Percentiles rank a stretch among this genome's conserved stretches.
Conservation (phyloP, 2,888 invertebrate genomes). For the Leptopterna dolabrata region DNA sequence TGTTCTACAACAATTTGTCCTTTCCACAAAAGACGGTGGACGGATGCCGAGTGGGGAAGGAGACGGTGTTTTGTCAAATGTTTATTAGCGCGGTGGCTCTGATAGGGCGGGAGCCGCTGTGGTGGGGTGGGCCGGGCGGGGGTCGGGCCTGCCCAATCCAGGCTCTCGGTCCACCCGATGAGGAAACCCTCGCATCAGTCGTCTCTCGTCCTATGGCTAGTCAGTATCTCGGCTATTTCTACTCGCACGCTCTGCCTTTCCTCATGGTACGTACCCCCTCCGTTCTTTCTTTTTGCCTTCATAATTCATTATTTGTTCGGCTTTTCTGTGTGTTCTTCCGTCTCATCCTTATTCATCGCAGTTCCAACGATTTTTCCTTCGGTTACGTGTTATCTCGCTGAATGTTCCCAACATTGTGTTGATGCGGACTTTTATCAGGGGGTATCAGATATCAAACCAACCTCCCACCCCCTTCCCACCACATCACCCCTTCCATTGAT, state of each 20-base stretch:
- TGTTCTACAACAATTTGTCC: conserved; percentile 13
- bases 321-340: neutral
- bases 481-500: neutral
- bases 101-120: conserved; percentile 25
- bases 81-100: conserved; percentile 48
- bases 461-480: neutral
- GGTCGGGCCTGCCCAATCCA: conserved; percentile 38
- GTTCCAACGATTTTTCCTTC: no score
- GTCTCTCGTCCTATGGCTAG: conserved; percentile 54
- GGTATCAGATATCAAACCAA: neutral
- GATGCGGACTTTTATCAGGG: neutral
- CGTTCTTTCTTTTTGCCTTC: neutral
- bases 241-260: conserved; percentile 53
- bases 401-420: no score
- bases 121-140: conserved; percentile 47
- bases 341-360: no score
- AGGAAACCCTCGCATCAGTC: conserved; percentile 35
- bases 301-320: neutral
- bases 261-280: conserved; percentile 59
- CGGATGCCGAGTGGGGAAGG: neutral
- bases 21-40: conserved; percentile 7
- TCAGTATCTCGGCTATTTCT: conserved; percentile 58
- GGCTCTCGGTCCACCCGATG: conserved; percentile 10
- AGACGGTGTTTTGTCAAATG: conserved; percentile 50
- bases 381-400: no score